A percentile compares a stretch with the other conserved stretches of the same genome.
These are phyloP conservation scores for Silurus aristotelis DNA, from an alignment of 2,797 vertebrate genomes.

Conservation along the genomic window DNA sequence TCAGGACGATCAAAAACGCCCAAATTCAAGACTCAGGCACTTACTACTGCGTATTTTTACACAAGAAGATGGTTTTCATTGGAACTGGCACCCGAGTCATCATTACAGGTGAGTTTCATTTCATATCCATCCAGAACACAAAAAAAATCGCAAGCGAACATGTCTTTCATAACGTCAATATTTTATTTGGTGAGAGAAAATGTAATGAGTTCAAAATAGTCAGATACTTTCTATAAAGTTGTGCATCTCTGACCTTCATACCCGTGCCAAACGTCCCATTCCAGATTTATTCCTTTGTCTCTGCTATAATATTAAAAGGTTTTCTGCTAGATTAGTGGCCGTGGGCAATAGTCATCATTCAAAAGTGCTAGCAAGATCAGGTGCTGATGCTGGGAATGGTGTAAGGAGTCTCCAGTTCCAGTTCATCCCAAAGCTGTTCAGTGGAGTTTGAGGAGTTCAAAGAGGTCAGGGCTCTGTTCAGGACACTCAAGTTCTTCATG, in stretches of 20 bases:
- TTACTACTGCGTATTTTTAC: conserved; percentile 32
- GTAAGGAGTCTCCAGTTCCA: too few species aligned
- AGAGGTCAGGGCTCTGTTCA: too few species aligned
- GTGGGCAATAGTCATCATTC: neutral
- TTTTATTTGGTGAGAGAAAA: neutral
- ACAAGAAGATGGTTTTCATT: neutral
- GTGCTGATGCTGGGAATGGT: too few species aligned
- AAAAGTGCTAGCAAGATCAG: too few species aligned
- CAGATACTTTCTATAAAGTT: neutral
- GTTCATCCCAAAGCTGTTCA: neutral
- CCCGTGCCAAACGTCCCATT: neutral
- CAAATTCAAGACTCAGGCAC: conserved; percentile 35
- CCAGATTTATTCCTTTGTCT: neutral
- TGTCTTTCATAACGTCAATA: neutral
- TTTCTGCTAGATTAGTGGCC: neutral
- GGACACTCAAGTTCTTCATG: too few species aligned
- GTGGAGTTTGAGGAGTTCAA: neutral
- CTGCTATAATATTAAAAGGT: neutral
- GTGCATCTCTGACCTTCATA: neutral
- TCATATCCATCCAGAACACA: neutral
- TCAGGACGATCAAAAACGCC: neutral
- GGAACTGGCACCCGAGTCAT: conserved; percentile 50
- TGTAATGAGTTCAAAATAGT: neutral
- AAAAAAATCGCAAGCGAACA: neutral
- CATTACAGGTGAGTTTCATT: conserved; percentile 42